Evolutionary conservation across 2,113 vertebrate species (phyloP).

Genomic region (Ursus arctos): DNA sequence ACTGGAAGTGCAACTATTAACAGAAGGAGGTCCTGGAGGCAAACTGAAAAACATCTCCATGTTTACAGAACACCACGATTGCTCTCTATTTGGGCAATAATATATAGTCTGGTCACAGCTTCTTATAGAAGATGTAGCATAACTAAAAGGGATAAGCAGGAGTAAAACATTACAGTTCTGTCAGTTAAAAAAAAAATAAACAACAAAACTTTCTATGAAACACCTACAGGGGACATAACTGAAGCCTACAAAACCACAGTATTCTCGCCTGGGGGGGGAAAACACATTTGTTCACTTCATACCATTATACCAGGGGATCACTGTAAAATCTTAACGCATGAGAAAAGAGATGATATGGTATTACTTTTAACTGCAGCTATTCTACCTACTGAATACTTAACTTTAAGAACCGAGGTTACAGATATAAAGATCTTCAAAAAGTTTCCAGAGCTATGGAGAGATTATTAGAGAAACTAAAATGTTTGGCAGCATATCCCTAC

Average conservation of each 20-base stretch:
- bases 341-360: background rate
- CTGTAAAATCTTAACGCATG: background rate
- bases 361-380: slow-evolving; percentile 30
- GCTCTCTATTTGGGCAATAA: background rate
- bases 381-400: slow-evolving; percentile 33
- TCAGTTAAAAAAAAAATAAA: background rate
- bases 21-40: background rate
- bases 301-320: background rate
- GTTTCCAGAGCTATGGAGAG: background rate
- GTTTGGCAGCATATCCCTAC: slow-evolving; percentile 30
- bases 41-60: background rate
- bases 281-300: background rate
- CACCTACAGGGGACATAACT: background rate
- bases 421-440: slow-evolving; percentile 22
- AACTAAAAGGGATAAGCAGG: background rate
- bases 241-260: background rate
- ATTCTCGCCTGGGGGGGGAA: background rate
- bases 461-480: slow-evolving; percentile 44
- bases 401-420: background rate
- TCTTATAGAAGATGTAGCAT: background rate
- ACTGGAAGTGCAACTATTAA: slow-evolving; percentile 32
- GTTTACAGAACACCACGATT: background rate
- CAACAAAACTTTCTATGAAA: background rate
- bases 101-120: background rate
- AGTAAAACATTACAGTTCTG: background rate